Evolutionary conservation across 1,140 invertebrate genomes (phyloP).

Genomic region (Lepidurus packardi): DNA sequence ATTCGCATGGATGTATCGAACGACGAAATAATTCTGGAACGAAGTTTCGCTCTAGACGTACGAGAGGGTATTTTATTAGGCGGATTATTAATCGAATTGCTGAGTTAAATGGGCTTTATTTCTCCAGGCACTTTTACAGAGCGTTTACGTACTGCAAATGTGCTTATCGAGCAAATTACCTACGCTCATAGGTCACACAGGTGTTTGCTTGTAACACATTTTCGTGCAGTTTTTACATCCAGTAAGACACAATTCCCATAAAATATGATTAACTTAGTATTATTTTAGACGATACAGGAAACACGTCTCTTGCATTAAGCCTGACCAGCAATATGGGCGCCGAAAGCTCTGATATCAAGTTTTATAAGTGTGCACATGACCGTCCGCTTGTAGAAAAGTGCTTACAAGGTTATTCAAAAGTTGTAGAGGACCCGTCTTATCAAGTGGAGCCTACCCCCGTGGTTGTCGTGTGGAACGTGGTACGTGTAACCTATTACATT

Average conservation of each 20-base stretch:
- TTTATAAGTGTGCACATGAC: conserved; percentile 27
- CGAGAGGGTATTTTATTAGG: conserved; percentile 35
- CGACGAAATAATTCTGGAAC: conserved; percentile 2
- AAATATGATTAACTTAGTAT: neutral
- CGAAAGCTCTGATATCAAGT: conserved; percentile 36
- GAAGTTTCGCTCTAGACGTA: conserved; percentile 37
- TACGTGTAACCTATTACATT: neutral
- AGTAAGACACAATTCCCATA: conserved; percentile 27
- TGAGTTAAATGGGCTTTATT: neutral
- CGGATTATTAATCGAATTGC: neutral
- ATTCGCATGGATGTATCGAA: conserved; percentile 33
- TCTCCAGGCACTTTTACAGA: neutral
- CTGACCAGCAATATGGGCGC: conserved; percentile 34
- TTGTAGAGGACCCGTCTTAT: conserved; percentile 31
- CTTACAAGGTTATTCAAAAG: conserved; percentile 31
- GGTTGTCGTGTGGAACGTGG: conserved; percentile 25
- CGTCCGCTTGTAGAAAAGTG: conserved; percentile 12
- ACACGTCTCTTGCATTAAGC: neutral
- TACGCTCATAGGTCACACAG: conserved; percentile 39
- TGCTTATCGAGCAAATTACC: conserved; percentile 34
- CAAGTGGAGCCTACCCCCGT: conserved; percentile 22
- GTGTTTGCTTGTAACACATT: conserved; percentile 38
- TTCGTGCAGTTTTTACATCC: conserved; percentile 32
- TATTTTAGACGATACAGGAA: neutral
- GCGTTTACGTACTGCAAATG: conserved; percentile 15